phyloP scores from a whole-genome alignment of 2,113 vertebrate species.

The pig (Sus scrofa) region DNA sequence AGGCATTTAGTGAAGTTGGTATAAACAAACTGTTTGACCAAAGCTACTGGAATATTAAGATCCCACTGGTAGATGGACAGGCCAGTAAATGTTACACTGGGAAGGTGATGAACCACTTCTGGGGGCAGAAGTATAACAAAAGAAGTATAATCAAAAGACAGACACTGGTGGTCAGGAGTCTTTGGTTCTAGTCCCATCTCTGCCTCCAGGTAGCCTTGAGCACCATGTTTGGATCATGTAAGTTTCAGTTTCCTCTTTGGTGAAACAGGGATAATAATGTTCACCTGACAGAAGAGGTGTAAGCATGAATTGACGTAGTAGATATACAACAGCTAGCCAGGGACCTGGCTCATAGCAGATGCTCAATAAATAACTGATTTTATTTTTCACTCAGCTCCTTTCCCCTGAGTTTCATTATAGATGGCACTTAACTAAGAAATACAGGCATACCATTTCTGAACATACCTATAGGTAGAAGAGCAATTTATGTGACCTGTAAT shows the following conservation, averaged over 20 bases:
- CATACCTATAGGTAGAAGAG: neutral
- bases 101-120: neutral
- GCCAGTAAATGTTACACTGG: no score
- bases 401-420: neutral
- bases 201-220: neutral
- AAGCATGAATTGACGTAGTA: neutral
- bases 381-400: neutral
- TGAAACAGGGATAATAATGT: neutral
- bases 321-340: neutral
- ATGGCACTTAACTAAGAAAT: neutral
- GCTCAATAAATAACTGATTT: neutral
- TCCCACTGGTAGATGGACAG: neutral
- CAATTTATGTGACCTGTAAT: constrained; percentile 16
- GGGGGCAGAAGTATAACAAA: neutral
- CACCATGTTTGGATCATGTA: neutral
- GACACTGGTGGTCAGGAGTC: neutral
- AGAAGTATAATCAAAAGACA: neutral
- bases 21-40: neutral
- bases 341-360: neutral
- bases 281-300: neutral
- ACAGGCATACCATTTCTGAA: neutral
- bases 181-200: neutral
- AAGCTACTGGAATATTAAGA: neutral
- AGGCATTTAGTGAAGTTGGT: neutral
- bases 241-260: neutral